Evolutionary conservation across 2,797 vertebrate genomes (phyloP).

Genomic region (Sebastiscus albofasciatus): DNA sequence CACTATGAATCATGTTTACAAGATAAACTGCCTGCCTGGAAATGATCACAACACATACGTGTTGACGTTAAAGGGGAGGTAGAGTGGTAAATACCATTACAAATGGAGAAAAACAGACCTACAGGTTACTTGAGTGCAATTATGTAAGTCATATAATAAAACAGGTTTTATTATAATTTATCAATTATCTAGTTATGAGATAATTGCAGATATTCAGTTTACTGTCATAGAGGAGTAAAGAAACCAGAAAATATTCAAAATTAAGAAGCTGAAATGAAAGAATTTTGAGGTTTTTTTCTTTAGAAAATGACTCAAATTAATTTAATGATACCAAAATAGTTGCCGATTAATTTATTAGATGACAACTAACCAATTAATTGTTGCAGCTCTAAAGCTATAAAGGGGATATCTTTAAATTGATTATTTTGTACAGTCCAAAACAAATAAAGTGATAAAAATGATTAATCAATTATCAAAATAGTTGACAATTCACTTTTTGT

Average conservation of each 20-base stretch:
- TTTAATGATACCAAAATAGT: too few species aligned
- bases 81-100: background rate
- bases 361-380: too few species aligned
- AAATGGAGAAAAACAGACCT: background rate
- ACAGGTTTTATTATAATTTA: too few species aligned
- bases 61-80: rapidly evolving
- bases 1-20: conserved; percentile 11
- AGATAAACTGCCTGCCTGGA: background rate
- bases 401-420: background rate
- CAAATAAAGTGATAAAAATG: background rate
- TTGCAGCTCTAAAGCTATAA: background rate
- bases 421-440: background rate
- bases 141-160: background rate
- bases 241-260: too few species aligned
- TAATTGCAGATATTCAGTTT: too few species aligned
- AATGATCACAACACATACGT: background rate
- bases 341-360: too few species aligned
- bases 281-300: too few species aligned
- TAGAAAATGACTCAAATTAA: too few species aligned
- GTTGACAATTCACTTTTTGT: background rate
- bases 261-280: too few species aligned
- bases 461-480: too few species aligned
- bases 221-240: too few species aligned
- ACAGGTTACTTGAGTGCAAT: background rate
- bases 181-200: too few species aligned